Evolutionary conservation across 35 echinoderm and acorn worm genomes (phyloP).

Genomic region (Stichopus chloronotus): DNA sequence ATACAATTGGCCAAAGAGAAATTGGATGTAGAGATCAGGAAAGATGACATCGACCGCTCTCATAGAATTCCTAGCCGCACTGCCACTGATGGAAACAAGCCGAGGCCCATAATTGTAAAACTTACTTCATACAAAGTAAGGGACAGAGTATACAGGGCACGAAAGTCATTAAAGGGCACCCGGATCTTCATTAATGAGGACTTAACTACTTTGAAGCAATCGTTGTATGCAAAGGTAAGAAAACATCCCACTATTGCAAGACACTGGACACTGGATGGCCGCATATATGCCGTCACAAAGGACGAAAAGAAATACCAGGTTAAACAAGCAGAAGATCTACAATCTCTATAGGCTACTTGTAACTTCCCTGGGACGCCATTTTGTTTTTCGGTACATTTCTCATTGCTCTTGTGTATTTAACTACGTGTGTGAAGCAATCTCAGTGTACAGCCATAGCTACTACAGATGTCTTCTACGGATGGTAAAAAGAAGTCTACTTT

Average conservation of each 20-base stretch:
- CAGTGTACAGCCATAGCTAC: not conserved
- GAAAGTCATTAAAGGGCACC: not conserved
- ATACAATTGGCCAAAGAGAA: constrained; percentile 21
- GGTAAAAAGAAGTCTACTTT: not conserved
- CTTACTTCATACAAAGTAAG: not conserved
- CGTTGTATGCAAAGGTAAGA: not conserved
- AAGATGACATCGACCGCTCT: not conserved
- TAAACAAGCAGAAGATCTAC: not conserved
- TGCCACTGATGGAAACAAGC: constrained; percentile 1
- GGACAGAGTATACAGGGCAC: constrained; percentile 15
- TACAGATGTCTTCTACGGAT: not conserved
- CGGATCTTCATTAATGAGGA: constrained; percentile 29
- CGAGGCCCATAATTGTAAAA: not conserved
- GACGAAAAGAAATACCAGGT: not conserved
- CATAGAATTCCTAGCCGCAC: not conserved
- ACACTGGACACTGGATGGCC: constrained; percentile 27
- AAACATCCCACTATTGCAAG: not conserved
- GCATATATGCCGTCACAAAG: too few relatives aligned
- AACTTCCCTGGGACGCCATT: not conserved
- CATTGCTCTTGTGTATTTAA: not conserved
- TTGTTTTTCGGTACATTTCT: not conserved
- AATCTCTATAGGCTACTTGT: constrained; percentile 10
- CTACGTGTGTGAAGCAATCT: not conserved
- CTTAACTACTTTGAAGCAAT: constrained; percentile 29
- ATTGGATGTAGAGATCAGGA: constrained; percentile 10